Conservation (phyloP, 2,888 invertebrate species). For the Cantharis lateralis region DNA sequence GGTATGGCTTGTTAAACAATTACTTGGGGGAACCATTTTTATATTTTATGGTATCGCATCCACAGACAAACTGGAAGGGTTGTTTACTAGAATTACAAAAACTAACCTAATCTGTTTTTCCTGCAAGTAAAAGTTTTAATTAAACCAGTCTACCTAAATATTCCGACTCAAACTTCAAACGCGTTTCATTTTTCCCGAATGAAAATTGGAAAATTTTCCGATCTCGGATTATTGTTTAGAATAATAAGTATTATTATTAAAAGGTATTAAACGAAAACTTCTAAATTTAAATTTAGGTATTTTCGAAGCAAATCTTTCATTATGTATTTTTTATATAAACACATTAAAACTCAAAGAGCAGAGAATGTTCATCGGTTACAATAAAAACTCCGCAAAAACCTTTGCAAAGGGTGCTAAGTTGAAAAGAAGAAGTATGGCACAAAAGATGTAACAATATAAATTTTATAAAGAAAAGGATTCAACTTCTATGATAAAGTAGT, state of each 20-base stretch:
- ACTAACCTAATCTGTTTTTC: not conserved
- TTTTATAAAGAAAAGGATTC: constrained; percentile 22
- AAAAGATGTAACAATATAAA: constrained; percentile 25
- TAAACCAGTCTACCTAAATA: not conserved
- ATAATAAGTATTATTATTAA: no score
- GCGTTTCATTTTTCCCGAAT: not conserved
- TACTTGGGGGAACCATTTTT: not conserved
- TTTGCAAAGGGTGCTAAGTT: not conserved
- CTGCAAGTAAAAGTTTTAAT: not conserved
- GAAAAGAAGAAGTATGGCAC: constrained; percentile 4
- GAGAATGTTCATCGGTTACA: not conserved
- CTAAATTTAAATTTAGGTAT: not conserved
- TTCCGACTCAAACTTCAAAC: not conserved
- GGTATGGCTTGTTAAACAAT: not conserved
- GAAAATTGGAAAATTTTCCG: not conserved
- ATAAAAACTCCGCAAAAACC: not conserved
- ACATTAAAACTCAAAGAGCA: not conserved
- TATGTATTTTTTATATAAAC: not conserved
- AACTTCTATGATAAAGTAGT: constrained; percentile 17
- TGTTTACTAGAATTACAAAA: not conserved
- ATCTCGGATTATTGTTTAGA: not conserved
- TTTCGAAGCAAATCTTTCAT: not conserved
- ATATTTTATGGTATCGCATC: not conserved
- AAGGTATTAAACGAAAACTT: not conserved
- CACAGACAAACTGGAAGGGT: not conserved